These are phyloP conservation scores for Lepidotrigona ventralis DNA, from an alignment of 1,140 invertebrate species.

Conservation along the genomic window DNA sequence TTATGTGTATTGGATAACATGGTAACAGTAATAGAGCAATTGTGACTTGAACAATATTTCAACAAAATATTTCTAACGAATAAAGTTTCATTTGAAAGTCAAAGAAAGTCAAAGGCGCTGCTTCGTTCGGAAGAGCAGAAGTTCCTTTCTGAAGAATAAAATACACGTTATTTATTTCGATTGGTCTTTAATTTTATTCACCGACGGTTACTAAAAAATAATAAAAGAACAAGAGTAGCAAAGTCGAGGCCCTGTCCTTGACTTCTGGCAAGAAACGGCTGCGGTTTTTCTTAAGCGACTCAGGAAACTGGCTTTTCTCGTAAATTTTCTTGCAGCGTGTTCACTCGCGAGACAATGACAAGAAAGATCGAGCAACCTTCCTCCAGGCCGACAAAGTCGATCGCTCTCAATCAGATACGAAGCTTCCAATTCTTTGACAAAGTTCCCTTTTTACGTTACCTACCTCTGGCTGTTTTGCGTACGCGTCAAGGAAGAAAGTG, in stretches of 20 bases:
- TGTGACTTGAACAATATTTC: too few relatives aligned
- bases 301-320: slow-evolving; percentile 47
- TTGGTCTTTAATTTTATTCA: neutral
- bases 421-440: neutral
- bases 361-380: slow-evolving; percentile 16
- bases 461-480: neutral
- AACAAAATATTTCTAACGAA: neutral
- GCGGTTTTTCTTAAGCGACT: slow-evolving; percentile 30
- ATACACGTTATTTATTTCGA: too few relatives aligned
- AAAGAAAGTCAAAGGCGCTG: neutral
- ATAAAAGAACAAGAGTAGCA: slow-evolving; percentile 17
- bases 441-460: neutral
- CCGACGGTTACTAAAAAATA: neutral
- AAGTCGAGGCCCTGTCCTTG: slow-evolving; percentile 61
- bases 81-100: neutral
- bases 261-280: slow-evolving; percentile 54
- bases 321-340: slow-evolving; percentile 44
- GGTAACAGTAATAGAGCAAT: too few relatives aligned
- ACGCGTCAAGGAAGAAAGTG: neutral
- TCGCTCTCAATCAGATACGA: neutral
- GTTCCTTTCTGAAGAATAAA: neutral
- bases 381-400: slow-evolving; percentile 5
- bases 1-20: too few relatives aligned
- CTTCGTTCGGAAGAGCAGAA: too few relatives aligned
- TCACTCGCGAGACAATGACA: slow-evolving; percentile 10